Evolutionary conservation across 37 sponge, comb jelly and placozoan genomes (phyloP), one percentile per base, ranked within the genome.

Genomic region (Spongia lamella): DNA sequence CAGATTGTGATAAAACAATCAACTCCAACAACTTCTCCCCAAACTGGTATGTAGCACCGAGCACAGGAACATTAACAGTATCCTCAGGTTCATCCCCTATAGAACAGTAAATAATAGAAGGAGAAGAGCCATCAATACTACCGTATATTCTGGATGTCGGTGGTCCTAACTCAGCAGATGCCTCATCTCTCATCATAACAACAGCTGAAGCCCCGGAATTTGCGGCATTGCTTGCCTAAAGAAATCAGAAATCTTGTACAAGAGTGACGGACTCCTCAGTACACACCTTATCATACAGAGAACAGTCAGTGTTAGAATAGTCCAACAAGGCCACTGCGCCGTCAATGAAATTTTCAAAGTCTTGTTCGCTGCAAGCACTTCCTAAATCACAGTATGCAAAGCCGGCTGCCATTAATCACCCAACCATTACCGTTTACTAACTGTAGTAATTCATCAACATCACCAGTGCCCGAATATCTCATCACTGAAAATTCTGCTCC

Each of bases 401-500:
- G 19, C 11, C 39, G 31, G 33, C 43, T 7, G 20, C 53, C 26
- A 38, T 16, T 1, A 56, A 33, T 22, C n/a, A n/a, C n/a, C n/a
- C n/a, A n/a, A n/a, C n/a, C n/a, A n/a, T 56, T 53, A 75, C 76
- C 73, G 19, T 32, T 1, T 0, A 79, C 64, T 20, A 76, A 5
- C 6, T 70, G 19, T 20, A 87, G 60, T 61, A 22, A 47, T 21
- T 61, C 75, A 35, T 21, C 24, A 25, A 66, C 31, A 39, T 59
- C 60, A 19, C 20, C 47, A 25, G 57, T 63, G 34, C 75, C 80
- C 13, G 89, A 89, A 33, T 89, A 89, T 2, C 76, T 40, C 84
- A 89, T 79, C 27, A 89, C 80, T 69, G 69, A 24, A 66, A 75
- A 89, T 59, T 89, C 77, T 0, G 76, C 22, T 2, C 37, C 63